These are phyloP conservation scores for Aphaenogaster ashmeadi DNA, from an alignment of 1,140 invertebrate genomes.

Conservation along the genomic window DNA sequence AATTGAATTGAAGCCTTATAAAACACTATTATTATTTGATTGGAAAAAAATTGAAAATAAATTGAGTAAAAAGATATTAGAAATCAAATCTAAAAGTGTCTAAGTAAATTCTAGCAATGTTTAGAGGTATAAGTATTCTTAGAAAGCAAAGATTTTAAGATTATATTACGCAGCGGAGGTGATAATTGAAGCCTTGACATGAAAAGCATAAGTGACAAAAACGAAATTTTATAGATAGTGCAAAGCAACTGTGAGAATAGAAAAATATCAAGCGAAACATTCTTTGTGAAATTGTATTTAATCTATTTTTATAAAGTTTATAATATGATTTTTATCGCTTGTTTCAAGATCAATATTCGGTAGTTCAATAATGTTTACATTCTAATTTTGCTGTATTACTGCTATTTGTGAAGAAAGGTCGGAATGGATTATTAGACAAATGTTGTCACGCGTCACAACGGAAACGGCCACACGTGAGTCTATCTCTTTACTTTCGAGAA, in stretches of 20 bases:
- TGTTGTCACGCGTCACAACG: constrained; percentile 17
- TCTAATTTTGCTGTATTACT: not conserved
- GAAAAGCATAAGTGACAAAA: constrained; percentile 7
- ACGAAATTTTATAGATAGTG: not conserved
- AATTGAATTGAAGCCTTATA: constrained; percentile 45
- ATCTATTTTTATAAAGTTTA: not conserved
- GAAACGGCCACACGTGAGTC: not conserved
- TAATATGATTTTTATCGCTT: not conserved
- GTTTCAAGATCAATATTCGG: not conserved
- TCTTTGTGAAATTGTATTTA: not conserved
- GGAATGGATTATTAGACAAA: not conserved
- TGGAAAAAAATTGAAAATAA: not conserved
- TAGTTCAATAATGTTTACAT: not conserved
- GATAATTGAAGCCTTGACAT: constrained; percentile 44
- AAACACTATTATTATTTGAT: not conserved
- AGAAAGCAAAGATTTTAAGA: constrained; percentile 11
- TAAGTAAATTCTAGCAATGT: not conserved
- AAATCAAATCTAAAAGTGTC: not conserved
- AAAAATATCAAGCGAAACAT: constrained; percentile 5
- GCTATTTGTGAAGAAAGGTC: not conserved
- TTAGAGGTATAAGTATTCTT: not conserved
- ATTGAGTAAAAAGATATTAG: not conserved
- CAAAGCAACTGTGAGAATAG: not conserved
- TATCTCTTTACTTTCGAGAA: constrained; percentile 17
- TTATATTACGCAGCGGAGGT: constrained; percentile 1